Base-by-base conservation (phyloP, 2,888 invertebrate species). In the Dicranocentrus wangi region DNA sequence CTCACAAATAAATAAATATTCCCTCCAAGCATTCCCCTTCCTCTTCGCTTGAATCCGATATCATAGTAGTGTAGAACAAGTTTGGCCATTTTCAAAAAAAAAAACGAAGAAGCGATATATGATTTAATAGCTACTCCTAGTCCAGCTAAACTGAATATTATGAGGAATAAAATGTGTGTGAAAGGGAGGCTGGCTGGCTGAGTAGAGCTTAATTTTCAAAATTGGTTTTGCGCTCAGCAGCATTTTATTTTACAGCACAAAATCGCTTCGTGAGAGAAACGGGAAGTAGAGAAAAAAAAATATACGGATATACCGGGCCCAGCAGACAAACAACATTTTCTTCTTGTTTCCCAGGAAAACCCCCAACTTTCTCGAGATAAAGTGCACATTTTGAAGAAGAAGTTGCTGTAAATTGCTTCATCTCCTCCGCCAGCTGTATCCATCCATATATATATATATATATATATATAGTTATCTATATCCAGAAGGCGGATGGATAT, bases 351-450 rank as follows among this genome's bases (percentile, higher is more conserved):
- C 1, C 17, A 2, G 17, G 32, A 63, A 43, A 72, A 73, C 32
- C 58, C 55, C 32, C 32, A 32, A 32, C 32, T 32, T 32, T 3
- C 10, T 32, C 10, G 32, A 10, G 55, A 75, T 75, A 75, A 65
- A 65, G 65, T 63, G 60, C 32, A 65, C 28, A 73, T 73, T 75
- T 55, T 66, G 43, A 61, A 53, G 32, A 79, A 72, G 80, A 66
- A 80, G 72, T 80, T 80, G 72, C 47, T 80, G 80, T 80, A 80
- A 80, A 80, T 80, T 80, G 73, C 68, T 80, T 80, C 66, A 80
- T 80, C 73, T 80, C 66, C 39, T 7, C 68, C 42, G 70, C 78
- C 80, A 80, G 73, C 80, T 80, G 80, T 80, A 66, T 66, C 80
- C 60, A 55, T 61, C 51, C 28, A 8, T 39, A 61, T 13, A 39